Evolutionary conservation across 2,113 vertebrate genomes (phyloP).

Genomic region (Nibea albiflora): DNA sequence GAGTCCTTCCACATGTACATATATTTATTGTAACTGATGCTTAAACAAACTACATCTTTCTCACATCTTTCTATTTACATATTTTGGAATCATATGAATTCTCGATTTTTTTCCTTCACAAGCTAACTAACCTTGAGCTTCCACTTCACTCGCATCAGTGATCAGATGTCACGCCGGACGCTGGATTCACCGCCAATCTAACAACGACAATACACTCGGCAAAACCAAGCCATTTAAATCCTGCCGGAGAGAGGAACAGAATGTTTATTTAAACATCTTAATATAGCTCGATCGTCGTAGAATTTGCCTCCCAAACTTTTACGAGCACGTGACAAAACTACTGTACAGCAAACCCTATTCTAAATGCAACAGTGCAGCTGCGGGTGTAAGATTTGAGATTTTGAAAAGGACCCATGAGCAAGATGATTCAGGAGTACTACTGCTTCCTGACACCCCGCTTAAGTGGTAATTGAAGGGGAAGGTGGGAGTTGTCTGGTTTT

Average conservation of each 20-base stretch:
- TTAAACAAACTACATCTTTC: conserved; percentile 21
- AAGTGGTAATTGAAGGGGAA: conserved; percentile 40
- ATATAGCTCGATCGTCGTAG: background rate
- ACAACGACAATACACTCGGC: conserved; percentile 7
- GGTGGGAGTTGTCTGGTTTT: conserved; percentile 31
- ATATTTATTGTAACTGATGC: conserved; percentile 30
- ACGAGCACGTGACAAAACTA: conserved; percentile 6
- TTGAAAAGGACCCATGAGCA: too few species aligned
- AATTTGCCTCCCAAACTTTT: conserved; percentile 22
- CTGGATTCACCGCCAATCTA: too few species aligned
- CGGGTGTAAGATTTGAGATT: background rate
- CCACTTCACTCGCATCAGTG: conserved; percentile 9
- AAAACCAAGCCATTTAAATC: conserved; percentile 15
- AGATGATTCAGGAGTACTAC: conserved; percentile 5
- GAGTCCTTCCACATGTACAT: conserved; percentile 48
- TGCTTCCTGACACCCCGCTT: conserved; percentile 6
- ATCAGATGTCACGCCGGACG: too few species aligned
- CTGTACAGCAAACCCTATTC: background rate
- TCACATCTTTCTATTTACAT: conserved; percentile 48
- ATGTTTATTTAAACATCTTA: background rate
- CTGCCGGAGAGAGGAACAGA: conserved; percentile 2
- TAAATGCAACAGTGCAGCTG: background rate
- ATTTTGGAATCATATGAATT: conserved; percentile 24
- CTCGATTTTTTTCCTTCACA: conserved; percentile 26
- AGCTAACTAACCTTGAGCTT: background rate